phyloP scores from a whole-genome alignment of 37 sponge, comb jelly and placozoan genomes.

The Halichondria panicea region DNA sequence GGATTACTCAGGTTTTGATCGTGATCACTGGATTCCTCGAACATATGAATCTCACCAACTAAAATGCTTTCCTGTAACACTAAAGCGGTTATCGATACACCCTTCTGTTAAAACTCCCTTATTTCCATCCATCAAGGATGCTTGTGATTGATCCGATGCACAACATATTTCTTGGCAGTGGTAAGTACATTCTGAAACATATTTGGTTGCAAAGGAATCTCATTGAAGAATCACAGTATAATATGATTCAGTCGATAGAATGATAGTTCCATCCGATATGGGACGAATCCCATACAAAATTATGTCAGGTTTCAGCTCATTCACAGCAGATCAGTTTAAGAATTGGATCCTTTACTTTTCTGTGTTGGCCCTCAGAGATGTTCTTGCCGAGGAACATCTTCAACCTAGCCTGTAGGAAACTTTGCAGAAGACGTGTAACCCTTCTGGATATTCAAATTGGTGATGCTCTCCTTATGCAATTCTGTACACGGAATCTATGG shows the following conservation, averaged over 20 bases:
- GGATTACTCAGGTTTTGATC: constrained; percentile 28
- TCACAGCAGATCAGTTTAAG: constrained; percentile 49
- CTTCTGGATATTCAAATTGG: too few relatives aligned
- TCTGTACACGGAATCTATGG: too few relatives aligned
- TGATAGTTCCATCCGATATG: background rate
- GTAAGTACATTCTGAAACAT: background rate
- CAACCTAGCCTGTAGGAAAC: too few relatives aligned
- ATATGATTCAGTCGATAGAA: background rate
- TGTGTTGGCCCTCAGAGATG: background rate
- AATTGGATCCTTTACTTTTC: constrained; percentile 26
- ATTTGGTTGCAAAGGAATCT: background rate
- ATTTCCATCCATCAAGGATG: constrained; percentile 28
- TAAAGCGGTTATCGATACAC: constrained; percentile 22
- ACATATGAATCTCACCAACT: background rate
- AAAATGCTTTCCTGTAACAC: background rate
- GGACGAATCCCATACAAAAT: background rate
- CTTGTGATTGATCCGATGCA: constrained; percentile 22
- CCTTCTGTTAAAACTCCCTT: constrained; percentile 19
- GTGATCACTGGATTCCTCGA: constrained; percentile 2
- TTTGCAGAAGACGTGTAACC: too few relatives aligned
- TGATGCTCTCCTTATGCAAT: too few relatives aligned
- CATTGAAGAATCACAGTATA: background rate
- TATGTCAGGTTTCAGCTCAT: background rate
- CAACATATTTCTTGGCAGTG: constrained; percentile 15
- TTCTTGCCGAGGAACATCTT: constrained; percentile 16